A percentile compares a stretch with the other conserved stretches of the same genome.
Evolutionary conservation across 1,140 invertebrate genomes (phyloP).

Genomic region (Microplitis mediator): DNA sequence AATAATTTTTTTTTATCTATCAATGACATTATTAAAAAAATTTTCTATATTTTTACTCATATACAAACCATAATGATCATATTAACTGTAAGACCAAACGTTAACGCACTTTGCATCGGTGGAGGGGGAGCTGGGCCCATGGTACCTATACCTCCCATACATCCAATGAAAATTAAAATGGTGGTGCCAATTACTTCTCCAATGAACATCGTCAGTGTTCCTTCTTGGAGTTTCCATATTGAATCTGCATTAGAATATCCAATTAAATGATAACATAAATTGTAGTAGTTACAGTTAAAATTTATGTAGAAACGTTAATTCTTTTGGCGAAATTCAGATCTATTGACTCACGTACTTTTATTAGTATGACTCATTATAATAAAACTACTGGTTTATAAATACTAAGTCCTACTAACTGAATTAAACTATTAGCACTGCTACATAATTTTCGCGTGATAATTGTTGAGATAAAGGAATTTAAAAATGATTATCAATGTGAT

Average conservation of each 20-base stretch:
- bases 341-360: background rate
- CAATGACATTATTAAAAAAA: background rate
- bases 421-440: background rate
- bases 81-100: slow-evolving; percentile 75
- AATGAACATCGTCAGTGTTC: slow-evolving; percentile 47
- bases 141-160: slow-evolving; percentile 68
- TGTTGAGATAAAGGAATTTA: background rate
- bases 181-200: slow-evolving; percentile 77
- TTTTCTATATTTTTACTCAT: too few species aligned
- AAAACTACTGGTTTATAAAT: background rate
- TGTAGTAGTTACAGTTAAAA: background rate
- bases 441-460: background rate
- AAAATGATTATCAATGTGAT: slow-evolving; percentile 1
- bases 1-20: background rate
- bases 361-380: background rate
- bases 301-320: background rate
- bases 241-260: slow-evolving; percentile 1
- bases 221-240: slow-evolving; percentile 45
- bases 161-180: slow-evolving; percentile 77
- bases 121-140: slow-evolving; percentile 47
- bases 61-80: slow-evolving; percentile 67
- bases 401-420: background rate
- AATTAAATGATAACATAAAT: background rate
- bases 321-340: background rate
- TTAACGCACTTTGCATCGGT: slow-evolving; percentile 68